These are phyloP conservation scores for Acanthochromis polyacanthus DNA, from an alignment of 2,113 vertebrate species.

Conservation along the genomic window DNA sequence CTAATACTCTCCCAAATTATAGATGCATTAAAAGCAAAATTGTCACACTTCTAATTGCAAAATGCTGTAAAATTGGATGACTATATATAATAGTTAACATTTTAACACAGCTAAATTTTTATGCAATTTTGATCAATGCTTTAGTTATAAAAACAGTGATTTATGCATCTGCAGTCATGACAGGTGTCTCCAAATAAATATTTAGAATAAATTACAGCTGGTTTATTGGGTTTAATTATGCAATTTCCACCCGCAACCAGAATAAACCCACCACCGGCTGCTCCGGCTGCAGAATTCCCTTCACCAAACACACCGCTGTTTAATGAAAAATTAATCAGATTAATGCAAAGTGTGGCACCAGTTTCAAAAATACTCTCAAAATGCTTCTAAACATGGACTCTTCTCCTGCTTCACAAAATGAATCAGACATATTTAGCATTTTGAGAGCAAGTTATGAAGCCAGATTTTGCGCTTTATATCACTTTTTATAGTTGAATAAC, in stretches of 20 bases:
- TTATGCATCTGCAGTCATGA: constrained; percentile 13
- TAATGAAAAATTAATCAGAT: too few species aligned
- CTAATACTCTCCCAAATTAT: too few species aligned
- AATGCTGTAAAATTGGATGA: too few species aligned
- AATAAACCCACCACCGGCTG: constrained; percentile 32
- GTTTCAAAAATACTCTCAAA: constrained; percentile 6
- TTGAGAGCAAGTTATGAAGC: too few species aligned
- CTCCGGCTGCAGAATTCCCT: neutral
- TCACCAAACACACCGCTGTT: too few species aligned
- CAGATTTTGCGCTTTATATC: neutral
- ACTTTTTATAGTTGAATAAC: neutral
- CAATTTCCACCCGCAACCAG: neutral
- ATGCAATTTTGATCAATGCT: too few species aligned
- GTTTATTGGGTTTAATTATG: neutral
- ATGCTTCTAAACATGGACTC: neutral
- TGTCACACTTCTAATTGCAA: neutral
- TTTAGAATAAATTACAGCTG: neutral
- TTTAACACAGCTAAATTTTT: too few species aligned
- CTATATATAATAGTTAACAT: too few species aligned
- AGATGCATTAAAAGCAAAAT: neutral
- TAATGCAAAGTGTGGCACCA: too few species aligned
- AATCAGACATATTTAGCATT: too few species aligned
- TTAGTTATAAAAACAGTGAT: neutral
- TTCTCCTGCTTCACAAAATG: too few species aligned
- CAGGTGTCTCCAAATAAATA: constrained; percentile 28